A percentile compares a stretch with the other conserved stretches of the same genome.
phyloP scores from a whole-genome alignment of 2,113 vertebrate genomes.

The Odocoileus virginianus region DNA sequence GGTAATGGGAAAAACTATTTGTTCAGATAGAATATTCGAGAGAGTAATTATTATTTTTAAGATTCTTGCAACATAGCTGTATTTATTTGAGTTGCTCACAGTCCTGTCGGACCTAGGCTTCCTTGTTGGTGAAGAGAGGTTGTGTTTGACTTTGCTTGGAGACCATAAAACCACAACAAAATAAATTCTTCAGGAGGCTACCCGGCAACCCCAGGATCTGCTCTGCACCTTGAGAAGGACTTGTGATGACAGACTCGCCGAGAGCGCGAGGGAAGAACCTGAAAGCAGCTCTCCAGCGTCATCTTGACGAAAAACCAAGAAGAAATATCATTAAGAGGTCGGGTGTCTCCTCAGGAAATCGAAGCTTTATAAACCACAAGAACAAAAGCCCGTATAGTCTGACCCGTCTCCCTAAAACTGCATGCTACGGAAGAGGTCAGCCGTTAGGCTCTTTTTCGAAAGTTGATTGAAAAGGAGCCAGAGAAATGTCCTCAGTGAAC shows the following conservation, averaged over 20 bases:
- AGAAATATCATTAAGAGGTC: not conserved
- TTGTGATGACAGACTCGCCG: not conserved
- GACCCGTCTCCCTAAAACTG: too few species aligned
- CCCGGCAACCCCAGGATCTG: constrained; percentile 26
- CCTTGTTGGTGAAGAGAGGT: not conserved
- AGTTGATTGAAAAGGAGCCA: not conserved
- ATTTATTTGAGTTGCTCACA: not conserved
- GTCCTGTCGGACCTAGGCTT: not conserved
- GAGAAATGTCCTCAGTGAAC: not conserved
- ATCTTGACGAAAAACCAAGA: not conserved
- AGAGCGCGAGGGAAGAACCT: not conserved
- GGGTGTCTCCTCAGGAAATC: not conserved
- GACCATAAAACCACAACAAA: constrained; percentile 69
- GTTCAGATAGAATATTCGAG: not conserved
- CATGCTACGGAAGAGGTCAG: not conserved
- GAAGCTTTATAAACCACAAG: not conserved
- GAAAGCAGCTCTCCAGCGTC: not conserved
- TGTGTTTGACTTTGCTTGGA: constrained; percentile 65
- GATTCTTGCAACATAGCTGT: not conserved
- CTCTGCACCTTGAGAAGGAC: not conserved
- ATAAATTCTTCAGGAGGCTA: not conserved
- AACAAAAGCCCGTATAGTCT: not conserved
- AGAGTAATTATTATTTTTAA: not conserved
- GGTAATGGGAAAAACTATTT: not conserved
- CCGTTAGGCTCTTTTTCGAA: not conserved